Conservation (phyloP, 2,113 vertebrate genomes). For the Eudyptes chrysolophus region DNA sequence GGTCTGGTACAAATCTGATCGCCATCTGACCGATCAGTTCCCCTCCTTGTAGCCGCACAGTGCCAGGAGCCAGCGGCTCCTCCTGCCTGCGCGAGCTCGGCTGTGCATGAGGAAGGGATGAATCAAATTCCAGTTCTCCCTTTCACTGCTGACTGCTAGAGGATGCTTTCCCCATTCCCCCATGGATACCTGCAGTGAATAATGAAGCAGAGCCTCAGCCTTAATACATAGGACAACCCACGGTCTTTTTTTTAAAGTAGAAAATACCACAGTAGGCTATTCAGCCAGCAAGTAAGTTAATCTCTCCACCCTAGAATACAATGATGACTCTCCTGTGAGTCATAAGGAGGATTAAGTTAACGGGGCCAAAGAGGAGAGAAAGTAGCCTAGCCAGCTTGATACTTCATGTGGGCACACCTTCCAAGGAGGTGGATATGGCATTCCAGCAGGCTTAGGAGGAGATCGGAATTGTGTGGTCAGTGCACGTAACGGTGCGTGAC, state of each 20-base stretch:
- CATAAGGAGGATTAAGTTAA: neutral
- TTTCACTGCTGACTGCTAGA: neutral
- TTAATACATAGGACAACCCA: neutral
- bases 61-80: neutral
- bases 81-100: rapidly evolving
- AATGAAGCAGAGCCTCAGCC: neutral
- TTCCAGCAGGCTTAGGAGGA: neutral
- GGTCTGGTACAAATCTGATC: neutral
- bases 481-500: neutral
- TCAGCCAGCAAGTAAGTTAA: neutral
- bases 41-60: rapidly evolving
- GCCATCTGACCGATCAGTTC: neutral
- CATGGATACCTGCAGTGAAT: neutral
- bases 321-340: neutral
- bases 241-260: rapidly evolving
- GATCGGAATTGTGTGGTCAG: neutral
- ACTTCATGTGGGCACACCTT: neutral
- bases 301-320: rapidly evolving
- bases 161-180: neutral
- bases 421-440: neutral
- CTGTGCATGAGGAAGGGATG: neutral
- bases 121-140: neutral
- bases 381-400: neutral
- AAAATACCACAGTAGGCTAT: rapidly evolving
- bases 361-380: neutral